Conservation (phyloP, 2,888 invertebrate genomes). For the Nomada fabriciana region DNA sequence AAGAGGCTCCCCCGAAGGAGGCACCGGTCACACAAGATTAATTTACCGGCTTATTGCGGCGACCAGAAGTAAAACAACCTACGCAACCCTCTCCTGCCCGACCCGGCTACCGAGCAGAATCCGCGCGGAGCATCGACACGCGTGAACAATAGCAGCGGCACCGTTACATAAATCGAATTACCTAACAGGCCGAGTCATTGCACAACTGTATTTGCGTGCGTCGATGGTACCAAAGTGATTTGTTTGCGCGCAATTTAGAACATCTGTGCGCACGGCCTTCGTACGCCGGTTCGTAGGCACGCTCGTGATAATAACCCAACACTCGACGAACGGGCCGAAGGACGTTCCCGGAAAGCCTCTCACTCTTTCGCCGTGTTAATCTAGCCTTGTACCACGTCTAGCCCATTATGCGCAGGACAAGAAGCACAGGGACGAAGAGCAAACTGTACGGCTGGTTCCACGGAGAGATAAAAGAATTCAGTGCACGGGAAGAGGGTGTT, state of each 20-base stretch:
- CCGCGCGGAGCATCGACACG: slow-evolving; percentile 32
- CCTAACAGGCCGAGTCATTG: slow-evolving; percentile 64
- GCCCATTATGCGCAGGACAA: not conserved
- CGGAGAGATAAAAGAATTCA: slow-evolving; percentile 18
- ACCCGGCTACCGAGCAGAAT: not conserved
- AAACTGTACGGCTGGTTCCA: too few species aligned
- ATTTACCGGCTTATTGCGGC: too few species aligned
- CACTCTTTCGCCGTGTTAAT: not conserved
- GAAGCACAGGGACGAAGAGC: too few species aligned
- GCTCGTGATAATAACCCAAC: slow-evolving; percentile 56
- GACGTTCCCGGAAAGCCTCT: slow-evolving; percentile 39
- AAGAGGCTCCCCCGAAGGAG: too few species aligned
- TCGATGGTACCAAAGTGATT: slow-evolving; percentile 73
- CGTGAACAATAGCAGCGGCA: slow-evolving; percentile 64
- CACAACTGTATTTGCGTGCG: slow-evolving; percentile 72
- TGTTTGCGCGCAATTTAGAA: slow-evolving; percentile 74
- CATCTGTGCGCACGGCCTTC: slow-evolving; percentile 72
- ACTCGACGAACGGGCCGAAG: slow-evolving; percentile 29
- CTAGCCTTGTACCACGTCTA: not conserved
- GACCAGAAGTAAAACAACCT: not conserved
- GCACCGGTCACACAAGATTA: too few species aligned
- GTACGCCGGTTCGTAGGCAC: slow-evolving; percentile 53
- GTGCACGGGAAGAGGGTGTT: slow-evolving; percentile 50
- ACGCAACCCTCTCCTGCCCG: slow-evolving; percentile 2
- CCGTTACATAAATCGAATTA: slow-evolving; percentile 72